A percentile compares a stretch with the other conserved stretches of the same genome.
phyloP scores from a whole-genome alignment of 2,888 invertebrate genomes.

The Amphimallon solstitiale region DNA sequence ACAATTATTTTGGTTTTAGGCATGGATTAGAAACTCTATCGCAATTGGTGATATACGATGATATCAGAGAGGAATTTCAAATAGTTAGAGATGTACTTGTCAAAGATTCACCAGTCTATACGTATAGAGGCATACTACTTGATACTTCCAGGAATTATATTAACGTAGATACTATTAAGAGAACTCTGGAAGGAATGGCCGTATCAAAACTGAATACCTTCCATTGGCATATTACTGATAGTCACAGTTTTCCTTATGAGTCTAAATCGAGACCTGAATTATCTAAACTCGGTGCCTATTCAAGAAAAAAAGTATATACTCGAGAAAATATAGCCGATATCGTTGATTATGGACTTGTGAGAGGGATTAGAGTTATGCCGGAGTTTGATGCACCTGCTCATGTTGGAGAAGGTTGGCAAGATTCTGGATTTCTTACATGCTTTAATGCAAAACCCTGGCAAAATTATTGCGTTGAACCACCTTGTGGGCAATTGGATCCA shows the following conservation, averaged over 20 bases:
- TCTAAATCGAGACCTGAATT: constrained; percentile 78
- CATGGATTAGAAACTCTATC: constrained; percentile 75
- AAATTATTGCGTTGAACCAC: constrained; percentile 80
- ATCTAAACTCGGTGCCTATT: constrained; percentile 81
- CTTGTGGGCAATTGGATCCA: constrained; percentile 86
- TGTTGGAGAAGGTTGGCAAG: constrained; percentile 88
- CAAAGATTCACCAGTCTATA: constrained; percentile 83
- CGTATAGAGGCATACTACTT: constrained; percentile 87
- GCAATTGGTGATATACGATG: constrained; percentile 75
- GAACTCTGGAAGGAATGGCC: constrained; percentile 89
- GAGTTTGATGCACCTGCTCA: constrained; percentile 95
- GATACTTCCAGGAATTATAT: constrained; percentile 93
- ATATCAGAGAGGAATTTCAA: constrained; percentile 69
- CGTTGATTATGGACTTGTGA: constrained; percentile 74
- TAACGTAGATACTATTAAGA: constrained; percentile 75
- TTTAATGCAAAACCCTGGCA: constrained; percentile 80
- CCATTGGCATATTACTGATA: constrained; percentile 95
- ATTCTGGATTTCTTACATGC: constrained; percentile 73
- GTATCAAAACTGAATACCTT: constrained; percentile 91
- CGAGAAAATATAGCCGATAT: constrained; percentile 67
- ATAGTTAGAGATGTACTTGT: constrained; percentile 72
- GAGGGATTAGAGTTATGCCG: constrained; percentile 88
- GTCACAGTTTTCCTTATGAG: constrained; percentile 92
- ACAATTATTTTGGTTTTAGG: constrained; percentile 74
- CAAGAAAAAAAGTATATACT: constrained; percentile 75